Base-by-base conservation (phyloP, 2,797 vertebrate species). In the Salmo trutta region DNA sequence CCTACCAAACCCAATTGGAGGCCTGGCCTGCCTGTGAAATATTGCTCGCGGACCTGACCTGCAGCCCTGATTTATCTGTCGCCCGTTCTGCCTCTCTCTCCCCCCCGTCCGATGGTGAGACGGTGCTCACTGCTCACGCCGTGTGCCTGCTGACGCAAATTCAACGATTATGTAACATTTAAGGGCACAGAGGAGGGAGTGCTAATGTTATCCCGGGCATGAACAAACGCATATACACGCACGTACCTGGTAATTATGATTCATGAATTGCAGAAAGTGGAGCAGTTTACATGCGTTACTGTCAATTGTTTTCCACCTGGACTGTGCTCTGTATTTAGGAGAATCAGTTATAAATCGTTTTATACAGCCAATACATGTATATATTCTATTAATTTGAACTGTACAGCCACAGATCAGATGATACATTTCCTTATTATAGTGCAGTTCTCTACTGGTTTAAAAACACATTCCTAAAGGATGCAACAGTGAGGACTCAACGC, bases 1-100 rank as follows among this genome's bases (percentile, higher is more conserved):
- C 94, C 90, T 95, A 94, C 94, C 94, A 96, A 97, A 96, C 94
- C 95, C 90, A 95, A 96, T 95, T 91, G 93, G 47, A 54, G 59
- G 21, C 17, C 16, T 19, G 54, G 54, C 54, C 56, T 7, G 56
- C 90, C 89, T 92, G 87, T 85, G 88, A 90, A 93, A 94, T 93
- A 89, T 85, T 77, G 77, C 75, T 73, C 59, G 16, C 33, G 5
- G 71, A 29, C 21, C 47, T 53, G 51, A 52, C 41, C 51, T 17
- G 71, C 47, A 68, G 66, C 66, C 24, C 66, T 75, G 83, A 82
- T 86, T 87, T 84, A 90, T 90, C 88, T 88, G 89, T 90, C 82
- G 81, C 79, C 79, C 83, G 79, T 89, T 84, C 84, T 86, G 82
- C 85, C 87, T 74, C 77, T 1, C 68, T 80, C 82, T 77, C 83